These are phyloP conservation scores for Bombyx huttoni DNA, from an alignment of 2,888 invertebrate genomes.

Conservation along the genomic window DNA sequence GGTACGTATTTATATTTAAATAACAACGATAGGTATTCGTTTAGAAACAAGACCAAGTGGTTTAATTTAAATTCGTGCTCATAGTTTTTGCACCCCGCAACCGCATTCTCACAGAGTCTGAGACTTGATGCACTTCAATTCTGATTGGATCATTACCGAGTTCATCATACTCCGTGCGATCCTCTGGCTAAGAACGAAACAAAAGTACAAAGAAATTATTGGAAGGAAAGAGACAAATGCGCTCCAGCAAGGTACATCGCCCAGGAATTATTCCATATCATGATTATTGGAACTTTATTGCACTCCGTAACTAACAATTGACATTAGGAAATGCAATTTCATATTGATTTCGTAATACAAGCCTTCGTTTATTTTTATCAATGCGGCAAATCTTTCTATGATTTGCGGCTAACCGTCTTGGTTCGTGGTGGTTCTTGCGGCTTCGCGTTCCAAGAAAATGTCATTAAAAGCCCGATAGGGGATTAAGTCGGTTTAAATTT, in stretches of 20 bases:
- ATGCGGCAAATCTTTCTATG: constrained; percentile 69
- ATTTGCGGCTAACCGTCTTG: constrained; percentile 65
- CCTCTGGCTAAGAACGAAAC: constrained; percentile 55
- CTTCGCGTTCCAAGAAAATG: constrained; percentile 56
- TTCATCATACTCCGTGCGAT: constrained; percentile 71
- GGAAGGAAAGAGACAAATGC: constrained; percentile 27
- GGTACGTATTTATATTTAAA: not conserved
- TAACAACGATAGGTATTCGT: not conserved
- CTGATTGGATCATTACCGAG: constrained; percentile 74
- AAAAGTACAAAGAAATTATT: constrained; percentile 14
- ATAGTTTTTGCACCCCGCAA: constrained; percentile 69
- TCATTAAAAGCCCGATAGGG: constrained; percentile 68
- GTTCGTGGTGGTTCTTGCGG: constrained; percentile 51
- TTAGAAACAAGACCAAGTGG: constrained; percentile 49
- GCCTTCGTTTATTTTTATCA: constrained; percentile 66
- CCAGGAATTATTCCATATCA: constrained; percentile 69
- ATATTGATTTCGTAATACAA: constrained; percentile 70
- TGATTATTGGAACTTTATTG: constrained; percentile 73
- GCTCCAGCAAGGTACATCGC: constrained; percentile 48
- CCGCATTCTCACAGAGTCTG: constrained; percentile 70
- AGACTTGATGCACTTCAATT: constrained; percentile 70
- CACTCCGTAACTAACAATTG: constrained; percentile 73
- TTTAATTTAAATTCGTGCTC: constrained; percentile 66
- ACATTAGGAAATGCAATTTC: constrained; percentile 73
- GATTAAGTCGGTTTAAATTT: constrained; percentile 64